phyloP scores from a whole-genome alignment of 1,140 invertebrate genomes.

The Steinernema khuongi region DNA sequence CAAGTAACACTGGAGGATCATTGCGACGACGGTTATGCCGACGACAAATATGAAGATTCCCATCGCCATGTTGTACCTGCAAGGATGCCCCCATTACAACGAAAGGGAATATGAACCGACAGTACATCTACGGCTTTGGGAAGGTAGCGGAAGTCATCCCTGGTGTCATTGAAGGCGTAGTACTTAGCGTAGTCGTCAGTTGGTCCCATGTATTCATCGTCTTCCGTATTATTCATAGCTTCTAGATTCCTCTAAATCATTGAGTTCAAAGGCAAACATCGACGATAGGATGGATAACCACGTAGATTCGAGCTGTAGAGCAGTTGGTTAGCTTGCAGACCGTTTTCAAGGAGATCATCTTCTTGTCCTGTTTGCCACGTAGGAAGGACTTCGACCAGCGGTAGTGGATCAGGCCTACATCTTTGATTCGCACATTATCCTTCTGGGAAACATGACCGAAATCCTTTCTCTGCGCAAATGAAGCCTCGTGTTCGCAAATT shows the following conservation, averaged over 20 bases:
- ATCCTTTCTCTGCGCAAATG: neutral
- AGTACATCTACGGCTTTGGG: neutral
- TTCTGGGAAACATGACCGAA: neutral
- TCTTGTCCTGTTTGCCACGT: neutral
- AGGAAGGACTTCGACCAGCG: neutral
- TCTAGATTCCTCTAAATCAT: too few species aligned
- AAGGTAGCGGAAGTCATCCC: neutral
- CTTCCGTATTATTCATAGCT: too few species aligned
- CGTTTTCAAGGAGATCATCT: neutral
- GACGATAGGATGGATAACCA: neutral
- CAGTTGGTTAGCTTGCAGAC: neutral
- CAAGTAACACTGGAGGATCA: neutral
- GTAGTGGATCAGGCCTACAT: neutral
- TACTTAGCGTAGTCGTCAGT: neutral
- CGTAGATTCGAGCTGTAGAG: neutral
- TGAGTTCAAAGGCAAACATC: too few species aligned
- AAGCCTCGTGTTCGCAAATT: neutral
- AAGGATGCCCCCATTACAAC: neutral
- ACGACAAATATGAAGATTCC: neutral
- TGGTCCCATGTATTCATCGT: neutral
- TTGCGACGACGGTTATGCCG: neutral
- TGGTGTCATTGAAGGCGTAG: neutral
- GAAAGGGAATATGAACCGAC: neutral
- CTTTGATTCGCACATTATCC: neutral
- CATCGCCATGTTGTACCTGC: neutral